Evolutionary conservation across 2,797 vertebrate species (phyloP), one percentile per base, ranked within the genome.

Genomic region (Pygocentrus nattereri): DNA sequence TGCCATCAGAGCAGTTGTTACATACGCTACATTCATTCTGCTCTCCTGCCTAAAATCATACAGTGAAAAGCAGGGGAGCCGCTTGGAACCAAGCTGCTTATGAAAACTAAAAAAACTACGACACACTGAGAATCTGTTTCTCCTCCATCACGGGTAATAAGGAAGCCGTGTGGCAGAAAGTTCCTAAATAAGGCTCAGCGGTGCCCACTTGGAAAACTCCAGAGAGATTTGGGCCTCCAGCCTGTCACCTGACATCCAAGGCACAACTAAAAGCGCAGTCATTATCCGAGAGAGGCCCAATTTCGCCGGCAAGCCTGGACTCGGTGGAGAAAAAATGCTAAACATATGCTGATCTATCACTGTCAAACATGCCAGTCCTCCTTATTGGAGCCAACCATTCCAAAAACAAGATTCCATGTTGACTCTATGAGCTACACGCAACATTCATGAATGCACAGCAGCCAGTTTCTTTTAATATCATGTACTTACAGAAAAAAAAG

Each of bases 251-350:
- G 87, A 90, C 90, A 92, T 88, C 83, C 82, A 84, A 82, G 74
- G 85, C 88, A 84, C 72, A 2, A 62, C 79, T 84, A 88, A 81
- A 91, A 91, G 86, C 87, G 85, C 91, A 91, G 88, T 91, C 91
- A 91, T 91, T 93, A 91, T 91, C 75, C 62, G 27, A 78, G 64
- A 81, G 64, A 78, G 69, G 68, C 64, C 75, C 27, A 44, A 74
- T 68, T 78, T 74, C 61, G 49, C 31, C 47, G 25, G 59, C 19
- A 78, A 58, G 25, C 74, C 52, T n/a, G 19, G 23, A 47, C 58
- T 31, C 25, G 1, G 74, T 18, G n/a, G 44, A 65, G 50, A 49
- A 15, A 34, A 47, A 67, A 73, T 73, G 69, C 38, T 73, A 56
- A 82, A 50, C n/a, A 47, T 54, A 58, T 49, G 81, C 69, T 67